phyloP scores from a whole-genome alignment of 2,797 vertebrate species.

The Neosalanx taihuensis region DNA sequence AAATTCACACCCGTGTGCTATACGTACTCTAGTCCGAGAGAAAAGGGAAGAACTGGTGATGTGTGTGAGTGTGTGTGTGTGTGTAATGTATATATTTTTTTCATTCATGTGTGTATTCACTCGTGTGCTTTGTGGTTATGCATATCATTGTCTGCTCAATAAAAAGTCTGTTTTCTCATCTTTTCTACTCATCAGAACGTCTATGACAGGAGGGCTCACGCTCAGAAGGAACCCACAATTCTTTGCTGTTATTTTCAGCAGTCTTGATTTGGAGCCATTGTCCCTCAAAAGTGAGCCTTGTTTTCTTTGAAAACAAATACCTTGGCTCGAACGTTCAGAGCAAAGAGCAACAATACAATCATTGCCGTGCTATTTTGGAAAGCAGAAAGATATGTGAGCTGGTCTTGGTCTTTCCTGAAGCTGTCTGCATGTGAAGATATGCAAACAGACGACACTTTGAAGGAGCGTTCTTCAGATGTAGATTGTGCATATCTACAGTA shows the following conservation, averaged over 20 bases:
- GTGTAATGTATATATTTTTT: too few species aligned
- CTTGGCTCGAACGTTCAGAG: slow-evolving; percentile 34
- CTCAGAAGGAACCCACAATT: slow-evolving; percentile 56
- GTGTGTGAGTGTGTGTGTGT: slow-evolving; percentile 5
- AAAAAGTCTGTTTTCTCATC: background rate
- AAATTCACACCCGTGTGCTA: background rate
- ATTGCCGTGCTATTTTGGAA: slow-evolving; percentile 45
- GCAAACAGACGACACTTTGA: slow-evolving; percentile 17
- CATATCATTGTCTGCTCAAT: background rate
- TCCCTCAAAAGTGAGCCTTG: slow-evolving; percentile 54
- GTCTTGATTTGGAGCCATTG: slow-evolving; percentile 53
- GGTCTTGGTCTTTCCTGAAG: background rate
- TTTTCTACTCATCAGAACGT: slow-evolving; percentile 12
- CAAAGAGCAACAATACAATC: slow-evolving; percentile 37
- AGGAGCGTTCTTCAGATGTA: slow-evolving; percentile 6
- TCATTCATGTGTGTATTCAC: background rate
- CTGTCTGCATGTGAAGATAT: background rate
- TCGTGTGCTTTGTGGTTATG: background rate
- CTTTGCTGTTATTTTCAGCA: slow-evolving; percentile 50
- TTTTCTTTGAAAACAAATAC: slow-evolving; percentile 62
- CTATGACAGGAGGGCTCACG: slow-evolving; percentile 35
- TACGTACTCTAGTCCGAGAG: slow-evolving; percentile 16
- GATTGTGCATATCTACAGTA: slow-evolving; percentile 25
- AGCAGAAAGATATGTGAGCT: slow-evolving; percentile 12
- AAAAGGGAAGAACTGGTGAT: background rate